These are phyloP conservation scores for Dryobates pubescens DNA, from an alignment of 2,797 vertebrate species.

Conservation along the genomic window DNA sequence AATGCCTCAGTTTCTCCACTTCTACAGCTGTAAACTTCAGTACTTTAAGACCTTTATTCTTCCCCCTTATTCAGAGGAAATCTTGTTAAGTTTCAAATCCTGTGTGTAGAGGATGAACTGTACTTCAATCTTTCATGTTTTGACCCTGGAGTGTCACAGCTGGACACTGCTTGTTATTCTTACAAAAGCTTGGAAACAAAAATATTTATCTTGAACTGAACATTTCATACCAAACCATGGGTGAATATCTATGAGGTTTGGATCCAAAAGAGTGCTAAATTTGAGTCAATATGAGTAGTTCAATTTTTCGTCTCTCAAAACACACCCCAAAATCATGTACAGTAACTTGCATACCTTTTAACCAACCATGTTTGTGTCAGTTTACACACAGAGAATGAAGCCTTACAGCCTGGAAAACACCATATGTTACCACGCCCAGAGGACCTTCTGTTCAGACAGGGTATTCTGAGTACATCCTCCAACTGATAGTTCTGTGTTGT, in stretches of 20 bases:
- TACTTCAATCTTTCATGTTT: neutral
- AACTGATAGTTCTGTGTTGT: neutral
- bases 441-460: neutral
- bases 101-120: neutral
- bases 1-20: neutral
- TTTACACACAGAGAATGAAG: neutral
- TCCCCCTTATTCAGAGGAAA: neutral
- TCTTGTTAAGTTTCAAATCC: neutral
- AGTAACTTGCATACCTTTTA: neutral
- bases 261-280: neutral
- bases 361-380: neutral
- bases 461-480: neutral
- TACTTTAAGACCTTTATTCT: neutral
- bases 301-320: neutral
- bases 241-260: neutral
- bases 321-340: accelerated
- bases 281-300: neutral
- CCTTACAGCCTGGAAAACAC: neutral
- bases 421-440: neutral
- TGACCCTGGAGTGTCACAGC: neutral
- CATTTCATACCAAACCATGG: neutral
- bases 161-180: neutral
- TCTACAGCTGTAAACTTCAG: neutral
- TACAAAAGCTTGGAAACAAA: neutral
- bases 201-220: neutral